These are phyloP conservation scores for Sycon ciliatum DNA, from an alignment of 37 sponge, comb jelly and placozoan genomes.

Conservation along the genomic window DNA sequence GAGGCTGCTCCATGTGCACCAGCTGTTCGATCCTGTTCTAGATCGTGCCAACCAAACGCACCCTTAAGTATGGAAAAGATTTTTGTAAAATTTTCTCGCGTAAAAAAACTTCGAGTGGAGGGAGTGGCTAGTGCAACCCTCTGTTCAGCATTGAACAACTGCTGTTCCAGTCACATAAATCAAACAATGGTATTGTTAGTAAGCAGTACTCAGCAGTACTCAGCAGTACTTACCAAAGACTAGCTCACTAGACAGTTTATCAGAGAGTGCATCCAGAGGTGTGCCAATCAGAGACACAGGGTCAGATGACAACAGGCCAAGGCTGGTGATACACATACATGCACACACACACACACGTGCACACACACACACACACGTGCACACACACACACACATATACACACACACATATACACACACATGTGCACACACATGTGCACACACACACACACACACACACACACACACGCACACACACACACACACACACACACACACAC, in stretches of 20 bases:
- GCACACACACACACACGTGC: not conserved
- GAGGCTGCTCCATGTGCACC: too few relatives aligned
- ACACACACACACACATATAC: constrained; percentile 9
- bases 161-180: too few relatives aligned
- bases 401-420: constrained; percentile 1
- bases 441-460: constrained; percentile 16
- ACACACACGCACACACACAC: constrained; percentile 17
- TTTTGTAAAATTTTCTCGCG: too few relatives aligned
- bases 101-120: too few relatives aligned
- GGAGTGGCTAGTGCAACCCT: too few relatives aligned
- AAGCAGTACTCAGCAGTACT: too few relatives aligned
- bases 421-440: not conserved
- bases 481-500: constrained; percentile 18
- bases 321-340: not conserved
- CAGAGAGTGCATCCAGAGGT: not conserved
- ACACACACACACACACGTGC: not conserved
- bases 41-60: too few relatives aligned
- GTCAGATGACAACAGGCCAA: not conserved
- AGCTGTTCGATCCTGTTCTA: too few relatives aligned
- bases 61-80: too few relatives aligned
- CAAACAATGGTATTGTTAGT: too few relatives aligned
- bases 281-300: not conserved
- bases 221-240: not conserved
- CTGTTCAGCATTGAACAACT: too few relatives aligned
- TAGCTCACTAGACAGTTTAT: not conserved